A percentile compares a stretch with the other conserved stretches of the same genome.
These are phyloP conservation scores for Lucinisca nassula DNA, from an alignment of 2,888 invertebrate species.

Conservation along the genomic window DNA sequence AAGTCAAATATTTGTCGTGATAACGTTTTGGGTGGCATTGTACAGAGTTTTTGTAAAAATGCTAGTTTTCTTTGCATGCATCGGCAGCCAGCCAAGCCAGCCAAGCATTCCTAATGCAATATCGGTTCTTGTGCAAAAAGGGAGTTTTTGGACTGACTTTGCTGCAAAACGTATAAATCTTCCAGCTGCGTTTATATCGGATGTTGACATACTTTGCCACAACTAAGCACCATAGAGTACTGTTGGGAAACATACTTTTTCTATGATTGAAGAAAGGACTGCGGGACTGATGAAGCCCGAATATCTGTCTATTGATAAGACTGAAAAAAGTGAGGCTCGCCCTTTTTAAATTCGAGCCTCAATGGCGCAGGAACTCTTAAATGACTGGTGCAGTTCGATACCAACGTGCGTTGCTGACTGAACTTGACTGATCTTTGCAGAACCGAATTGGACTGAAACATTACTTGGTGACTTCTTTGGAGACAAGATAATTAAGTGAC, in stretches of 20 bases:
- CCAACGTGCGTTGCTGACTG: slow-evolving; percentile 8
- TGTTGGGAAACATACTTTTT: not conserved
- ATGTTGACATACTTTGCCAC: not conserved
- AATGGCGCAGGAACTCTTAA: not conserved
- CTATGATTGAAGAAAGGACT: not conserved
- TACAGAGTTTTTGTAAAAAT: too few relatives aligned
- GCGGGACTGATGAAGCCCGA: not conserved
- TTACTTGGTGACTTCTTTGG: not conserved
- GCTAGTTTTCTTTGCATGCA: too few relatives aligned
- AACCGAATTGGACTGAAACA: not conserved
- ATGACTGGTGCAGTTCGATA: slow-evolving; percentile 4
- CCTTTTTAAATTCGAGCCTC: slow-evolving; percentile 6
- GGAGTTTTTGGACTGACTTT: not conserved
- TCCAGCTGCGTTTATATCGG: not conserved
- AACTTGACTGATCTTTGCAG: not conserved
- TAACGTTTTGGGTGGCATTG: too few relatives aligned
- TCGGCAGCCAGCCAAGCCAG: too few relatives aligned
- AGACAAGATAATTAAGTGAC: not conserved
- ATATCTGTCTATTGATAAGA: not conserved
- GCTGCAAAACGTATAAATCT: slow-evolving; percentile 2
- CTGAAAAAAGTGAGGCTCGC: not conserved
- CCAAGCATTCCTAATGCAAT: not conserved
- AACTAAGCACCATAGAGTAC: not conserved
- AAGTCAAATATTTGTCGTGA: too few relatives aligned
- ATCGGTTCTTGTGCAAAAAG: not conserved